phyloP scores from a whole-genome alignment of 1,140 invertebrate species.

The Asobara japonica region DNA sequence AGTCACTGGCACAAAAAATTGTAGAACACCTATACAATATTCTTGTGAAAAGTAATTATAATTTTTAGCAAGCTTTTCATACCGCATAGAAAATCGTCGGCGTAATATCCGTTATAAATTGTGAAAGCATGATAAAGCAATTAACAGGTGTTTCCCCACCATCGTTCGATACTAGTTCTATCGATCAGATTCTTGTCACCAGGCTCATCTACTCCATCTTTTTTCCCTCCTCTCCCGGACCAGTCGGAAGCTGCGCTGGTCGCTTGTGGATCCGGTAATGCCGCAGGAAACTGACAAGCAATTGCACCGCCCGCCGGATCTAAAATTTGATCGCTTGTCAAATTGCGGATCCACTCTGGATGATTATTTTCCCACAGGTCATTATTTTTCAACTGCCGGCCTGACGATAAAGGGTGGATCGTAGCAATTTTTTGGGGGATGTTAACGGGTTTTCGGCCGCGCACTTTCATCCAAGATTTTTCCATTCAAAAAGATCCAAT shows the following conservation, averaged over 20 bases:
- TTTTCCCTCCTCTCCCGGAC: neutral
- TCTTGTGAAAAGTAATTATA: too few species aligned
- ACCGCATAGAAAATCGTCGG: too few species aligned
- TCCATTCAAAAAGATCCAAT: too few species aligned
- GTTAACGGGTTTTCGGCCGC: too few species aligned
- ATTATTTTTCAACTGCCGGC: neutral
- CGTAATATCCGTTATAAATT: too few species aligned
- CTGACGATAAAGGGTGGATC: neutral
- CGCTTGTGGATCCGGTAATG: conserved; percentile 2
- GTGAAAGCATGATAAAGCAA: neutral
- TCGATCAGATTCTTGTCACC: neutral
- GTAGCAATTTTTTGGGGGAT: neutral
- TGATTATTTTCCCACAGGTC: conserved; percentile 8
- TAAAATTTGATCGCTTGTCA: conserved; percentile 12
- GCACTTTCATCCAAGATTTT: too few species aligned
- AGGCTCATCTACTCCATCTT: neutral
- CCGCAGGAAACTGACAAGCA: conserved; percentile 15
- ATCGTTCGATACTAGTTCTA: neutral
- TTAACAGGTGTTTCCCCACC: neutral
- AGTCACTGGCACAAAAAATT: too few species aligned
- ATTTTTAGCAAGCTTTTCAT: too few species aligned
- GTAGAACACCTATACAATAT: too few species aligned
- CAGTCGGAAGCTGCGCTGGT: neutral
- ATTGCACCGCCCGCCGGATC: conserved; percentile 7
- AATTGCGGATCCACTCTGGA: neutral